Evolutionary conservation across 2,113 vertebrate genomes (phyloP), one percentile per base, ranked within the genome.

Genomic region (Nibea albiflora): DNA sequence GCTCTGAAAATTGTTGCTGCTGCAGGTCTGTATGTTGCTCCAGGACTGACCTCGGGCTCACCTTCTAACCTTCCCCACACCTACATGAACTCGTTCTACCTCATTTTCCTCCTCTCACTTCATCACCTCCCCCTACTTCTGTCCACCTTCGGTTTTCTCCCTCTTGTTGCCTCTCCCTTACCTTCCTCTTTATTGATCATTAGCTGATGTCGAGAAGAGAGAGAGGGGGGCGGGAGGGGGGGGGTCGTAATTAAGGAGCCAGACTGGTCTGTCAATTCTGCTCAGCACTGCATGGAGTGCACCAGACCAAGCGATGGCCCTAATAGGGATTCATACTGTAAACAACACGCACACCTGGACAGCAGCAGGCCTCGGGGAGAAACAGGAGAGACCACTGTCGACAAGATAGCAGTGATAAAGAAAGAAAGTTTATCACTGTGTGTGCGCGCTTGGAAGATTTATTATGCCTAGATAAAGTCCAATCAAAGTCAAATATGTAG

Each of bases 291-390:
- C 86, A 76, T 90, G 83, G 83, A 90, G 91, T 89, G 77, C 89
- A 88, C 53, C 80, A 88, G 88, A 93, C 83, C 88, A 72, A 85
- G 87, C 88, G 56, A 88, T 84, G 84, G 89, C 81, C 85, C 85
- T 95, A 95, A 95, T 95, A 94, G 85, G 90, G 83, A 86, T 86
- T 91, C 92, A 87, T 82, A 88, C 91, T 93, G 92, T 93, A 94
- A 95, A 95, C 94, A 94, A 90, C 93, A 94, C 89, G 92, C 88
- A 89, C 91, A 92, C 92, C 92, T 92, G 92, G 91, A 89, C 89
- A 91, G 90, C 88, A 65, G 73, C 28, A 0, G 64, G 47, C 80
- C 78, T 81, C 64, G 4, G 88, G 76, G 90, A 75, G 63, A 24
- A 63, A 15, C 70, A 5, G 65, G 67, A 61, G 77, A 52, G 62